These are phyloP conservation scores for Myotis brandtii DNA, from an alignment of 2,113 vertebrate species.

Conservation along the genomic window DNA sequence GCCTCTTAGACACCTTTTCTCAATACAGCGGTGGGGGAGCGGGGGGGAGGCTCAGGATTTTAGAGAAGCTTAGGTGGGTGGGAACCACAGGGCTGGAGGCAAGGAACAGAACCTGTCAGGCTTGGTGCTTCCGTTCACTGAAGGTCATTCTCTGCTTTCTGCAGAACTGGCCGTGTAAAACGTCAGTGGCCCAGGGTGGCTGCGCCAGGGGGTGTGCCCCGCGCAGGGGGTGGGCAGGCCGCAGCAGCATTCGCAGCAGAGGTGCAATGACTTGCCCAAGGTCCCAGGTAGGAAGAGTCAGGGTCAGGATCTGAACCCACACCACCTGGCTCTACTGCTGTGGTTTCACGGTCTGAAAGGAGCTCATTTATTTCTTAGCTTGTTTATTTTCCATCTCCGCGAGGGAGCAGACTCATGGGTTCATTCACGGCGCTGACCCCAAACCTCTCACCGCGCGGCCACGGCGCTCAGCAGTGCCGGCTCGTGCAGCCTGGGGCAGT, in stretches of 20 bases:
- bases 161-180: not conserved
- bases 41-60: too few species aligned
- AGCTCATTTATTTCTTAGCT: not conserved
- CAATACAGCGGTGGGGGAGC: not conserved
- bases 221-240: not conserved
- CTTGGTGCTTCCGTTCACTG: not conserved
- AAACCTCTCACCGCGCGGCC: not conserved
- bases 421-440: not conserved
- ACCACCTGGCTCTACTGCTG: not conserved
- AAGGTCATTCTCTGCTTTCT: not conserved
- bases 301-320: not conserved
- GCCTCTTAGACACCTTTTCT: not conserved
- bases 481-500: not conserved
- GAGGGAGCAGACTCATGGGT: not conserved
- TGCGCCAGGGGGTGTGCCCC: not conserved
- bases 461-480: not conserved
- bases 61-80: too few species aligned
- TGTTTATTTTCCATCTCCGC: not conserved
- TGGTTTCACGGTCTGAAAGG: not conserved
- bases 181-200: too few species aligned
- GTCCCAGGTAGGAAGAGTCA: not conserved
- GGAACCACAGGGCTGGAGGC: too few species aligned
- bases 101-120: not conserved
- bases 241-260: not conserved
- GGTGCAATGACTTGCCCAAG: not conserved